Percentiles rank a stretch among this genome's conserved stretches.
phyloP scores from a whole-genome alignment of 1,140 invertebrate species.

The Pinna nobilis region DNA sequence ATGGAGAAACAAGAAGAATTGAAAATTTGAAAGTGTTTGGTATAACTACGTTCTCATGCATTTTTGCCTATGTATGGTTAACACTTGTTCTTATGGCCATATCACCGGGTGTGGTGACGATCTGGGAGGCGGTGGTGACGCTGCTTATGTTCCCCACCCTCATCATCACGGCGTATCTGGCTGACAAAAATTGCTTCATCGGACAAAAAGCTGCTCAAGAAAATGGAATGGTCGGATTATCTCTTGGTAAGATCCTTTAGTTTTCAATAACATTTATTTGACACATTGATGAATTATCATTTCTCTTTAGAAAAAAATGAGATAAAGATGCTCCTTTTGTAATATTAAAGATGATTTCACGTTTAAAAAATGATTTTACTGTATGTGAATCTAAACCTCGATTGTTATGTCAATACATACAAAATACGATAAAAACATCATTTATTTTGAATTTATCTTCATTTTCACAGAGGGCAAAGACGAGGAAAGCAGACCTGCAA shows the following conservation, averaged over 20 bases:
- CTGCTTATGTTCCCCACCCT: slow-evolving; percentile 80
- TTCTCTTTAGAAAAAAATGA: too few species aligned
- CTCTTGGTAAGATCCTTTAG: slow-evolving; percentile 63
- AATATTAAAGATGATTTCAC: too few species aligned
- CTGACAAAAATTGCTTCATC: slow-evolving; percentile 77
- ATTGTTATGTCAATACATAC: too few species aligned
- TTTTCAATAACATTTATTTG: too few species aligned
- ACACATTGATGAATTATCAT: too few species aligned
- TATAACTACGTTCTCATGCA: slow-evolving; percentile 78
- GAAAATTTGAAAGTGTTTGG: slow-evolving; percentile 78
- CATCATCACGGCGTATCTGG: slow-evolving; percentile 75
- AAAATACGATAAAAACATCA: too few species aligned
- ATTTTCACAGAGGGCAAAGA: too few species aligned
- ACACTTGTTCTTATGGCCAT: slow-evolving; percentile 77
- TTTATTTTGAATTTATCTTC: too few species aligned
- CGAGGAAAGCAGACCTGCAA: too few species aligned
- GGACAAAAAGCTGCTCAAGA: slow-evolving; percentile 43
- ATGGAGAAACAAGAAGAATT: slow-evolving; percentile 77
- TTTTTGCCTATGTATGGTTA: slow-evolving; percentile 82
- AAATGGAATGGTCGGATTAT: slow-evolving; percentile 57
- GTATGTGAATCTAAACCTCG: too few species aligned
- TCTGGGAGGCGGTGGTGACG: slow-evolving; percentile 81
- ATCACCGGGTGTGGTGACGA: slow-evolving; percentile 76
- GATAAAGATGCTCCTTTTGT: too few species aligned
- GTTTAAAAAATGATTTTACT: too few species aligned